Conservation (phyloP, 2,797 vertebrate genomes). For the Clarias pachynema region DNA sequence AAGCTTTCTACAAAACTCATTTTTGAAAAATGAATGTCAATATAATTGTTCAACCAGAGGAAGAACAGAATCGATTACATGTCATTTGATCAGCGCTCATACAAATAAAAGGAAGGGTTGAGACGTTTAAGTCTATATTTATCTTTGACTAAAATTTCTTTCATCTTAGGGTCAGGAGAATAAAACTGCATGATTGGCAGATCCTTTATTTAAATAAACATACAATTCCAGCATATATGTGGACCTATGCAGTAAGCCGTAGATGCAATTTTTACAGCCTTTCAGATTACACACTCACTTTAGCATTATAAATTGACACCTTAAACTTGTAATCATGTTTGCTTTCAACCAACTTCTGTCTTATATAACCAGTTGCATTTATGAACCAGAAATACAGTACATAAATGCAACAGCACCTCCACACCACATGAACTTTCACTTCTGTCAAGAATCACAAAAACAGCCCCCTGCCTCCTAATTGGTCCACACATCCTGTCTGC, state of each 20-base stretch:
- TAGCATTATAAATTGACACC: too few relatives aligned
- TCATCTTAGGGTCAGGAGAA: background rate
- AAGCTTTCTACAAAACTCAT: constrained; percentile 17
- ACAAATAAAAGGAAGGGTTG: background rate
- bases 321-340: background rate
- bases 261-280: background rate
- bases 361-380: constrained; percentile 23
- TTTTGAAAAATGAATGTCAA: constrained; percentile 12
- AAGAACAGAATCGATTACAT: constrained; percentile 23
- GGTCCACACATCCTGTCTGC: constrained; percentile 27
- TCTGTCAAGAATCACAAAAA: constrained; percentile 9
- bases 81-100: constrained; percentile 12
- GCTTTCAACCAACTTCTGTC: background rate
- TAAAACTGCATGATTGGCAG: background rate
- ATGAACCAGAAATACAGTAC: constrained; percentile 28
- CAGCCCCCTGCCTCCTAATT: constrained; percentile 47
- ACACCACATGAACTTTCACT: constrained; percentile 15
- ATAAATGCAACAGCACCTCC: background rate
- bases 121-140: constrained; percentile 6
- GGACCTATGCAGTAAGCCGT: background rate
- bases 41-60: constrained; percentile 8
- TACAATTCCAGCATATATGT: background rate
- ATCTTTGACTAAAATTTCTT: background rate
- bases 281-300: background rate
- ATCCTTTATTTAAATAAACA: background rate